Percentiles rank a stretch among this genome's conserved stretches.
Evolutionary conservation across 2,113 vertebrate species (phyloP).

Genomic region (Spilogale gracilis): DNA sequence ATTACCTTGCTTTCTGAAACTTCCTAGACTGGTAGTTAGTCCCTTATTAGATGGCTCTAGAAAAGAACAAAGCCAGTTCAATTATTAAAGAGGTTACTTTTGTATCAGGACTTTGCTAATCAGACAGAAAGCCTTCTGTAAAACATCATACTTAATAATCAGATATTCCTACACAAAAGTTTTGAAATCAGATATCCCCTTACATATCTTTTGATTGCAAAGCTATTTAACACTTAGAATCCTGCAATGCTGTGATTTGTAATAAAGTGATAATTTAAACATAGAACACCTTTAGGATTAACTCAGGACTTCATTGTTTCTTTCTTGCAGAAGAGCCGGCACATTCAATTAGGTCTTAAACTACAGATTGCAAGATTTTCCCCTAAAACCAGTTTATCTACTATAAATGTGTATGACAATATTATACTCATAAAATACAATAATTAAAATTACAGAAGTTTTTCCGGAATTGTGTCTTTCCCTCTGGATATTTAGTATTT

Average conservation of each 20-base stretch:
- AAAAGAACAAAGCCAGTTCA: background rate
- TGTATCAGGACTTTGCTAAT: background rate
- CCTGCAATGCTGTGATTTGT: background rate
- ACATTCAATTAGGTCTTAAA: background rate
- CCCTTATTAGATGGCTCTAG: background rate
- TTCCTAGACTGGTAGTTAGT: background rate
- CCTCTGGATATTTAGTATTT: constrained; percentile 25
- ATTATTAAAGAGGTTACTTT: background rate
- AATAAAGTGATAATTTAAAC: constrained; percentile 21
- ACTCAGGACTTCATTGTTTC: background rate
- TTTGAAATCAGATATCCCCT: background rate
- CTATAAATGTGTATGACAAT: background rate
- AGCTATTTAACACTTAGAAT: background rate
- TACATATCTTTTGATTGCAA: background rate
- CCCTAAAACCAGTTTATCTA: background rate
- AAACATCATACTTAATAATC: background rate
- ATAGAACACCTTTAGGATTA: background rate
- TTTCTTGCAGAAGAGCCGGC: background rate
- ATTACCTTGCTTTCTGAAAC: background rate
- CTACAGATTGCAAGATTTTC: background rate
- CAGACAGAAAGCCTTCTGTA: background rate
- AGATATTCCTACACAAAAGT: background rate
- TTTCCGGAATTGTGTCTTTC: background rate
- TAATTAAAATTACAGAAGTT: constrained; percentile 57
- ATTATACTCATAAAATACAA: constrained; percentile 61